These are phyloP conservation scores for Urocitellus parryii DNA, from an alignment of 2,113 vertebrate species.

Conservation along the genomic window DNA sequence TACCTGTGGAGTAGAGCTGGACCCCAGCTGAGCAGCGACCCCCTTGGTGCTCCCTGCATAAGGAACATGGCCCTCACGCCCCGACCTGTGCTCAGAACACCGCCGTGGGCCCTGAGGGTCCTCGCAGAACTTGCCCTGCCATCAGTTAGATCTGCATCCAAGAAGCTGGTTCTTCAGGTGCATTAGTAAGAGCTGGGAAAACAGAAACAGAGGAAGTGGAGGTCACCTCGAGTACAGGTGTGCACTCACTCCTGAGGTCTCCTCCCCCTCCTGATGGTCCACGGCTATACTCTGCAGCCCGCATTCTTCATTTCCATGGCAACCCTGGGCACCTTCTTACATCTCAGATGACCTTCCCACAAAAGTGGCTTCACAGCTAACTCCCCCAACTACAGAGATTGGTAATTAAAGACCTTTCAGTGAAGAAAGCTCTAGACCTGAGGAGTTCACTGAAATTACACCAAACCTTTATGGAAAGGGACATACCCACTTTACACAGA, in stretches of 20 bases:
- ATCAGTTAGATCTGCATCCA: fast-evolving
- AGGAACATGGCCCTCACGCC: fast-evolving
- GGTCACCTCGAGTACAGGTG: too few relatives aligned
- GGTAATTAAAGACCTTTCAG: too few relatives aligned
- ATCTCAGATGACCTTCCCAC: not conserved
- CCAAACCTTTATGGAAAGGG: not conserved
- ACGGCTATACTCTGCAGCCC: fast-evolving
- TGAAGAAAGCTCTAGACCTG: not conserved
- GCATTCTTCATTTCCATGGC: fast-evolving
- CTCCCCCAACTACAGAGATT: not conserved
- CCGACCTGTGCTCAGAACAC: not conserved
- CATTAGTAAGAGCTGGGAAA: not conserved
- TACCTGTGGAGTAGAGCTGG: fast-evolving
- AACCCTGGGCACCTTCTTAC: not conserved
- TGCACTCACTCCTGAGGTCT: not conserved
- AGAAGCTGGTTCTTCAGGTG: not conserved
- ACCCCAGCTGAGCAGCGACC: not conserved
- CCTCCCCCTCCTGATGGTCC: not conserved
- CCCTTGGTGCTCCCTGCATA: too few relatives aligned
- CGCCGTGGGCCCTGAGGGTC: fast-evolving
- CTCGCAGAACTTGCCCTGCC: fast-evolving
- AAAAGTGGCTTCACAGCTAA: too few relatives aligned
- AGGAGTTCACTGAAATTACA: not conserved
- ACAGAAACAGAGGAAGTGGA: too few relatives aligned
- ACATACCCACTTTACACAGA: not conserved